Base-by-base conservation (phyloP, 2,797 vertebrate species). In the Tachyglossus aculeatus region DNA sequence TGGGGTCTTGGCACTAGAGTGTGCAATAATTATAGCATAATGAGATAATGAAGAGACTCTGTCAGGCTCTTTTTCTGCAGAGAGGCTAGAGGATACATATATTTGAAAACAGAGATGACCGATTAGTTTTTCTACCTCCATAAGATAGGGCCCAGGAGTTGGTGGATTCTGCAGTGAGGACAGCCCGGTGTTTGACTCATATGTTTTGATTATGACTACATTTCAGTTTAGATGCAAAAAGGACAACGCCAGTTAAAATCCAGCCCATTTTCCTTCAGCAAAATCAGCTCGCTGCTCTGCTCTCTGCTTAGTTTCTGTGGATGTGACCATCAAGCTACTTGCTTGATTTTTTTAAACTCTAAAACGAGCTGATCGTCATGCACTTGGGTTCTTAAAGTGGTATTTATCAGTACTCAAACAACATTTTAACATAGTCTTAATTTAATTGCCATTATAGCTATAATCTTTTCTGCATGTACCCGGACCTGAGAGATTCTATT, bases 401-500 rank as follows among this genome's bases (percentile, higher is more conserved):
- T 57, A 55, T 78, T 74, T 77, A 59, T 68, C 21, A 61, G 44
- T 66, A 7, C 6, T 34, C 39, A 24, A 3, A 82, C 61, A 21
- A 0, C 3, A 67, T 37, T 51, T 33, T 77, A 71, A 27, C 22
- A 31, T 65, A 13, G 60, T 53, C 61, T 76, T 66, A 78, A 59
- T 71, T 85, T 88, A 78, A 89, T 74, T 80, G 72, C 54, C 18
- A 45, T 60, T 32, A 65, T 81, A 74, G 75, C 81, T 80, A 57
- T 64, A n/a, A 18, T 72, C 39, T 72, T 85, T 71, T 82, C 61
- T 78, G 43, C 82, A 81, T 84, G 64, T 58, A 86, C 71, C 82
- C 45, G 81, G 64, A 51, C 60, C 83, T 88, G 67, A 74, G 88
- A 91, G 74, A 73, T 76, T 88, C 78, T 66, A 83, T 90, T 90